Conservation (phyloP, 2,113 vertebrate species). For the Lepidothrix coronata region DNA sequence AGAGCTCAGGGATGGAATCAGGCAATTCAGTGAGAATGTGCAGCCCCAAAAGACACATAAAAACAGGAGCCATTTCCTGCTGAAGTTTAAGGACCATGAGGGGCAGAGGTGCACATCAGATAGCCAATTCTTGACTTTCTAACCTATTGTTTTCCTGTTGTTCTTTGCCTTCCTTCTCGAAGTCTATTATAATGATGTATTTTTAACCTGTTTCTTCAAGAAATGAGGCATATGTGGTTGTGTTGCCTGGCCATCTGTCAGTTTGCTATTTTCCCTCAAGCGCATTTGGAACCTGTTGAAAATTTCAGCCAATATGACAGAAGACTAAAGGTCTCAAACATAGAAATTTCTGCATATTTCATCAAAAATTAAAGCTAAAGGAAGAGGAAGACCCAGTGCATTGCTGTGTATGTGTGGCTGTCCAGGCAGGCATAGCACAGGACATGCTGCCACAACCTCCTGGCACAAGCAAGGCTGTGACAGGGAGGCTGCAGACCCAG, state of each 20-base stretch:
- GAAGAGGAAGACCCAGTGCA: background rate
- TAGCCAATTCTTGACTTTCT: background rate
- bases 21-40: background rate
- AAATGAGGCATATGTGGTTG: constrained; percentile 15
- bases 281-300: constrained; percentile 33
- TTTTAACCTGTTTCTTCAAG: constrained; percentile 36
- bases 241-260: constrained; percentile 22
- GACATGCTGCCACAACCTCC: rapidly evolving
- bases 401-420: background rate
- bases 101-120: background rate
- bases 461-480: background rate
- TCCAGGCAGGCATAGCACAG: background rate
- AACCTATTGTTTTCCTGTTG: background rate
- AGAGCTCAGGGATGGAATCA: background rate
- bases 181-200: background rate
- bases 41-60: background rate
- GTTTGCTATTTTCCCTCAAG: constrained; percentile 14
- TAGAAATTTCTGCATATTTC: background rate
- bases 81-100: background rate
- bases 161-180: background rate
- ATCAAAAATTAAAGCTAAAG: background rate
- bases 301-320: constrained; percentile 3
- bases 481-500: background rate
- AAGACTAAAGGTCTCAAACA: constrained; percentile 17
- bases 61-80: background rate